Base-by-base conservation (phyloP, 2,888 invertebrate species). In the Hydriomena furcata region DNA sequence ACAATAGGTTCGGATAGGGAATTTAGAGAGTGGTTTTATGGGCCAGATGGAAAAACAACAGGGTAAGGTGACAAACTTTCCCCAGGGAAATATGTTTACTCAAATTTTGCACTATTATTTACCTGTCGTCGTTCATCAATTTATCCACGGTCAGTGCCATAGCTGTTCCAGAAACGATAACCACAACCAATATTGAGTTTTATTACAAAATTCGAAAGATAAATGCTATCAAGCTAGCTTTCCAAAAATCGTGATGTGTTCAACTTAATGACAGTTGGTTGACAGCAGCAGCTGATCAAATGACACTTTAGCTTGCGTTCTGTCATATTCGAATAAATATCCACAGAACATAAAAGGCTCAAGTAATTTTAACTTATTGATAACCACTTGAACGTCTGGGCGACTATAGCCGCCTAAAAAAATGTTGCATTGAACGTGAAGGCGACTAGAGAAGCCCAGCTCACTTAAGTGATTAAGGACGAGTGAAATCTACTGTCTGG, bases 51-150 rank as follows among this genome's bases (percentile, higher is more conserved):
- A 42, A 43, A 56, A 51, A 51, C 53, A 56, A 51, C 45, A 52
- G n/a, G n/a, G 36, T 46, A n/a, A 35, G 44, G 21, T 27, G 44
- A 46, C 36, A 57, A 78, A 84, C 84, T 85, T 87, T 85, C 84
- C 77, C 81, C 71, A 71, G 71, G 17, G 58, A 63, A 65, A 66
- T 66, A 68, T 17, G 17, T 17, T 17, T 17, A 3, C 17, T 17
- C 17, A 4, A 17, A 3, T 17, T 3, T 60, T 48, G 54, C 52
- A 44, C 46, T 53, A 43, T 52, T 37, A 34, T 28, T 73, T 82
- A 89, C 90, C 90, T 88, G 65, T 89, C 85, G 62, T 85, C 80
- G 65, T 90, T 88, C 45, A 82, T 76, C 58, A 90, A 74, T 71
- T 82, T 87, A 52, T 89, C 87, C 67, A 81, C 82, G 60, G 89